phyloP scores from a whole-genome alignment of 1,140 invertebrate genomes.

The Planococcus citri region DNA sequence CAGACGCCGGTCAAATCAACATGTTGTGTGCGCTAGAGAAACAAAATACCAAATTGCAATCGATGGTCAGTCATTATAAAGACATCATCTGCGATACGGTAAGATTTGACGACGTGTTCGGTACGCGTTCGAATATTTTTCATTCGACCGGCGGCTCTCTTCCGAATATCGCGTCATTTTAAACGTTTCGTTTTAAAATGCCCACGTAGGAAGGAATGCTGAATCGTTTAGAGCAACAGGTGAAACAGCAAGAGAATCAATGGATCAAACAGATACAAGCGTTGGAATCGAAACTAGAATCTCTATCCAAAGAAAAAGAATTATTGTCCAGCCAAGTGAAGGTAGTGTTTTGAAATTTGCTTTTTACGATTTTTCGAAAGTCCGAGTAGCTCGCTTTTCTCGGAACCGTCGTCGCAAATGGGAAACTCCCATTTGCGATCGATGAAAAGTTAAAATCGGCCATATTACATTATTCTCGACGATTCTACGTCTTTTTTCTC shows the following conservation, averaged over 20 bases:
- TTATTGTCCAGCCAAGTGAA: conserved; percentile 28
- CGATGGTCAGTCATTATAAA: conserved; percentile 55
- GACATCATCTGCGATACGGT: conserved; percentile 61
- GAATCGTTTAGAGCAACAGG: conserved; percentile 51
- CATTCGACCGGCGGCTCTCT: not conserved
- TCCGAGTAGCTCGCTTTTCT: too few relatives aligned
- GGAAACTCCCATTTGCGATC: too few relatives aligned
- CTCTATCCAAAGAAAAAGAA: conserved; percentile 39
- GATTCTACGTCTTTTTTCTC: too few relatives aligned
- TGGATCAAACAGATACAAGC: conserved; percentile 49
- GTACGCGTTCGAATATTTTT: conserved; percentile 6
- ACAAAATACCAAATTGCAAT: conserved; percentile 47
- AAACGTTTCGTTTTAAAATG: not conserved
- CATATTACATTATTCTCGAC: too few relatives aligned
- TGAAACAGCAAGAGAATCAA: conserved; percentile 52
- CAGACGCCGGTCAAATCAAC: conserved; percentile 14
- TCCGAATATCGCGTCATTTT: too few relatives aligned
- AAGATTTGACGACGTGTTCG: conserved; percentile 25
- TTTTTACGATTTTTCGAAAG: not conserved
- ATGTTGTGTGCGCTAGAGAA: conserved; percentile 36
- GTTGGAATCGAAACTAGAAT: conserved; percentile 47
- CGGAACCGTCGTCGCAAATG: too few relatives aligned
- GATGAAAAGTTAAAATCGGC: too few relatives aligned
- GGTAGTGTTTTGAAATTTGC: not conserved
- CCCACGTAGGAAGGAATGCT: conserved; percentile 55